Base-by-base conservation (phyloP, 2,113 vertebrate genomes). In the Nyctereutes procyonoides region DNA sequence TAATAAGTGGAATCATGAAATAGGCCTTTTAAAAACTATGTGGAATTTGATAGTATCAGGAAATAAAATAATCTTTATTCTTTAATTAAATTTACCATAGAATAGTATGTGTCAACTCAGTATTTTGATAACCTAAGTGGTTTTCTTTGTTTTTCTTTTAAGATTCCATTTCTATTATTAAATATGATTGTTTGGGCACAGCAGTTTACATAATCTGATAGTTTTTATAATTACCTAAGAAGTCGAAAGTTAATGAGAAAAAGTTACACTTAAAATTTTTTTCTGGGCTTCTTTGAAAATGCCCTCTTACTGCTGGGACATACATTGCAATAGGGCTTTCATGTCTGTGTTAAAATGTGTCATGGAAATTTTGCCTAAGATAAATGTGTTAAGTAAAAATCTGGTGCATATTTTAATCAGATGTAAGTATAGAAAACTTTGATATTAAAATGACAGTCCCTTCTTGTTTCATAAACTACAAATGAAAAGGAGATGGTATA, bases 321-420 rank as follows among this genome's bases (percentile, higher is more conserved):
- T 98, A 95, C 96, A 97, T 97, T 98, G 73, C 95, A 96, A 14
- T 15, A 97, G 95, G 98, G 98, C 98, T 98, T 99, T 98, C 98
- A 98, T 98, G 98, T 96, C 97, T 97, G 43, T 88, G 97, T 98
- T 91, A 97, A 83, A 67, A 77, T 93, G 55, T 89, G 87, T 6
- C 6, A 14, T 85, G 56, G 65, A 97, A 65, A 98, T 98, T 85
- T 98, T 98, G 93, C 91, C 85, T 76, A 58, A 97, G 48, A 79
- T 71, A 95, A 97, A 88, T 32, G 90, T 92, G 62, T 24, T 88
- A 93, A 95, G 79, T 67, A 89, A 67, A 94, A 90, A 10, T 77
- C 73, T 71, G 30, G 32, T 58, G 32, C 87, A 11, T 79, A 62
- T 86, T 93, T 97, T 92, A 95, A 88, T 93, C 20, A 32, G 51